Percentiles rank a stretch among this genome's conserved stretches.
Conservation (phyloP, 2,113 vertebrate species). For the Daphoenositta chrysoptera region DNA sequence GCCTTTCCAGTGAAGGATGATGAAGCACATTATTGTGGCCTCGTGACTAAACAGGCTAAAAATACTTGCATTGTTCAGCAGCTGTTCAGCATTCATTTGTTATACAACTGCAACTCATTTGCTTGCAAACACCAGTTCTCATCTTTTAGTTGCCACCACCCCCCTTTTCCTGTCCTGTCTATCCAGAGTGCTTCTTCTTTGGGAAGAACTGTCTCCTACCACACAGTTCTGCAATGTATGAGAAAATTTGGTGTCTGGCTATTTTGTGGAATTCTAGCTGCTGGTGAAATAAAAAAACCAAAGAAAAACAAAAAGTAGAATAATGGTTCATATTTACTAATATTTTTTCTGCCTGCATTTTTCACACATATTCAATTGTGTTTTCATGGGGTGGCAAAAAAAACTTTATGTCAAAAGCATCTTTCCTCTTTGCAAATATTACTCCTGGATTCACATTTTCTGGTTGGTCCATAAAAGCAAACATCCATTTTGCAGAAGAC, state of each 20-base stretch:
- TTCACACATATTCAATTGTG: not conserved
- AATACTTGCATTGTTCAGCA: not conserved
- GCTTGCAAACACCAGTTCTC: not conserved
- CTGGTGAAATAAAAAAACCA: not conserved
- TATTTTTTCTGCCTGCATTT: not conserved
- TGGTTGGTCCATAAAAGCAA: constrained; percentile 43
- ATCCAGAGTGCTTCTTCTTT: not conserved
- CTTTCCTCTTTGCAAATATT: constrained; percentile 3
- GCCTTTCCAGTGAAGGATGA: not conserved
- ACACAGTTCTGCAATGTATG: not conserved
- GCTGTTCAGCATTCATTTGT: not conserved
- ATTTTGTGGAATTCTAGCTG: not conserved
- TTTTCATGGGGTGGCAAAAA: not conserved
- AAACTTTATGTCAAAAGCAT: not conserved
- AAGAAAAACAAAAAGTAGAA: not conserved
- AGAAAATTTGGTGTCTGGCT: not conserved
- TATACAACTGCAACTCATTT: not conserved
- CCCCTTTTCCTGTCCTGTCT: not conserved
- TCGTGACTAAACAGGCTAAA: not conserved
- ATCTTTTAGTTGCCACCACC: not conserved
- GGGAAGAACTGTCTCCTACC: not conserved
- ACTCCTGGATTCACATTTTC: not conserved
- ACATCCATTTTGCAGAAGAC: constrained; percentile 12
- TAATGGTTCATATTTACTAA: not conserved
- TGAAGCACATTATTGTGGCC: not conserved